These are phyloP conservation scores for Catocala fraxini DNA, from an alignment of 2,888 invertebrate genomes.

Conservation along the genomic window DNA sequence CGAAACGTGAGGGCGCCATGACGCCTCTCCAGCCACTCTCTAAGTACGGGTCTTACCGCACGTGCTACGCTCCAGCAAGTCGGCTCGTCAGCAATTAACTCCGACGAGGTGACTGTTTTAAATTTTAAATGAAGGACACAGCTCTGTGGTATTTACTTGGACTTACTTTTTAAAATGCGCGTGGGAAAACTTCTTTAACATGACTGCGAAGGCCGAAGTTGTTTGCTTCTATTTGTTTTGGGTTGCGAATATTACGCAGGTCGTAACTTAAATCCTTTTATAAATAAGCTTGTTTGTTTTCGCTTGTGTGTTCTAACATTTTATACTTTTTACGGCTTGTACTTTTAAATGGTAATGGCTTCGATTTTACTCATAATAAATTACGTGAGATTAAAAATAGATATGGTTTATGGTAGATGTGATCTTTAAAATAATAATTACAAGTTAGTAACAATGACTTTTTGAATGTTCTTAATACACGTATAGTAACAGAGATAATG, in stretches of 20 bases:
- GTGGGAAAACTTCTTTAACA: conserved; percentile 47
- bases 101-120: conserved; percentile 52
- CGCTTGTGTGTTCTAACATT: neutral
- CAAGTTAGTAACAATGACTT: too few relatives aligned
- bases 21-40: too few relatives aligned
- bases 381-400: too few relatives aligned
- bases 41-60: too few relatives aligned
- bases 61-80: conserved; percentile 22
- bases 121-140: conserved; percentile 64
- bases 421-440: too few relatives aligned
- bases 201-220: conserved; percentile 31
- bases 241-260: conserved; percentile 12
- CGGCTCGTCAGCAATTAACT: conserved; percentile 60
- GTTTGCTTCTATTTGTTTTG: conserved; percentile 22
- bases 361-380: too few relatives aligned
- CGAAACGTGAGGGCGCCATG: too few relatives aligned
- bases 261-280: neutral
- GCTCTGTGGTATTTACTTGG: conserved; percentile 56
- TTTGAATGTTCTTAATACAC: too few relatives aligned
- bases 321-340: too few relatives aligned
- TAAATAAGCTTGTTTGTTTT: neutral
- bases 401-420: too few relatives aligned
- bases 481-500: too few relatives aligned
- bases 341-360: too few relatives aligned
- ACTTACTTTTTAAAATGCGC: conserved; percentile 57